These are phyloP conservation scores for Thelaira solivaga DNA, from an alignment of 2,888 invertebrate species.

Conservation along the genomic window DNA sequence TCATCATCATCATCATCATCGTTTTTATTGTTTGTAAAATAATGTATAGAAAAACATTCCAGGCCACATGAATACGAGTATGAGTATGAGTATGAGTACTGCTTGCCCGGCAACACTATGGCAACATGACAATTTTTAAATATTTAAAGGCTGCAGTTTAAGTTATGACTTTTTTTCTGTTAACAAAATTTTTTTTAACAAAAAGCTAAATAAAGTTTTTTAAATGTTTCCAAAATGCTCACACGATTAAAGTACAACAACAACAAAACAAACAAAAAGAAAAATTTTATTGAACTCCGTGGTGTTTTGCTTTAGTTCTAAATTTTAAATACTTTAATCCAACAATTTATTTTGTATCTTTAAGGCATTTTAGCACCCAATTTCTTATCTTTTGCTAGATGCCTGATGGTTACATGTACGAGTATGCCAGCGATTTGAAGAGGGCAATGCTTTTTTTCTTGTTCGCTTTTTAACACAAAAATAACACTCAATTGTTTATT, in stretches of 20 bases:
- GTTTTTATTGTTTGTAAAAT: conserved; percentile 10
- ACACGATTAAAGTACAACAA: too few species aligned
- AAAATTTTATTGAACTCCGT: too few species aligned
- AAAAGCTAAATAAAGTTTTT: too few species aligned
- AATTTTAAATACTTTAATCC: conserved; percentile 28
- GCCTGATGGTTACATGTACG: background rate
- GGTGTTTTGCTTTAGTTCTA: background rate
- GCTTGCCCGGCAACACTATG: too few species aligned
- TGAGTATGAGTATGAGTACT: too few species aligned
- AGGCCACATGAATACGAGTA: too few species aligned
- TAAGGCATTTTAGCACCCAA: conserved; percentile 59
- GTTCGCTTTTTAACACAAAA: too few species aligned
- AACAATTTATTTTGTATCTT: conserved; percentile 36
- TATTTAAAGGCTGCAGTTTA: background rate
- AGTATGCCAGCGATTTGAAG: too few species aligned
- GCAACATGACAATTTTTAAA: background rate
- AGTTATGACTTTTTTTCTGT: background rate
- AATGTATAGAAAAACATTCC: background rate
- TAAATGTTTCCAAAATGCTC: too few species aligned
- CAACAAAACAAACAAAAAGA: too few species aligned
- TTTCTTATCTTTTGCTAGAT: conserved; percentile 43
- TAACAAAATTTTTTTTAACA: background rate
- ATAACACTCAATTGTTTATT: conserved; percentile 54
- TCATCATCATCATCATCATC: too few species aligned
- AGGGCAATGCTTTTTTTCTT: conserved; percentile 11